Base-by-base conservation (phyloP, 1,140 invertebrate genomes). In the Brachionus rotundiformis region DNA sequence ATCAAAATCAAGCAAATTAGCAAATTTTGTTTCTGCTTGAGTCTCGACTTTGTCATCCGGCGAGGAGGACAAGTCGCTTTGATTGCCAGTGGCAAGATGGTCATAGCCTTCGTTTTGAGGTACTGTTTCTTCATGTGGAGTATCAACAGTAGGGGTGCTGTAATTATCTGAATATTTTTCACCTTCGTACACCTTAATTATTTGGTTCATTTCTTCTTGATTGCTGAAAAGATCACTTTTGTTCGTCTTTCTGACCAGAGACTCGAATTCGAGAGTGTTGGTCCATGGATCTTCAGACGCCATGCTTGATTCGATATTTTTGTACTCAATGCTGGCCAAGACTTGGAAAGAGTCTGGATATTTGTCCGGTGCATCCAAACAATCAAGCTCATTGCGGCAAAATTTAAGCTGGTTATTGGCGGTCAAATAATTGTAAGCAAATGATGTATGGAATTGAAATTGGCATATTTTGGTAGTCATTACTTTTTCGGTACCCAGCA, bases 391-490 rank as follows among this genome's bases (percentile, higher is more conserved):
- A 13, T 68, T 19, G 25, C 19, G 31, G 10, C 11, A 25, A 31
- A 79, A 79, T 41, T 36, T 63, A 23, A 79, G 13, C 25, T 63
- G 76, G 5, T 39, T 25, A 10, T 79, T 39, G 8, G 44, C 11
- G 6, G 8, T 61, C n/a, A 59, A 27, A 59, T 79, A 47, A 59
- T 63, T 79, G 44, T 54, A 54, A 3, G 59, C 47, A 54, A 79
- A 79, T 23, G 31, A 36, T 54, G 76, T 79, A n/a, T 79, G 76
- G 33, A 79, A 79, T 23, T 79, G 76, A 59, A 79, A 79, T 59
- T 54, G 59, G 13, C 76, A 79, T 11, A 79, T 79, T 63, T 79
- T 79, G 19, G 76, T 36, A 4, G 44, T 59, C 47, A 63, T 79
- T 79, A 79, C 59, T 63, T 79, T 79, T 25, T 79, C 76, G 4